A percentile compares a stretch with the other conserved stretches of the same genome.
Evolutionary conservation across 1,140 invertebrate genomes (phyloP).

Genomic region (Penaeus chinensis): DNA sequence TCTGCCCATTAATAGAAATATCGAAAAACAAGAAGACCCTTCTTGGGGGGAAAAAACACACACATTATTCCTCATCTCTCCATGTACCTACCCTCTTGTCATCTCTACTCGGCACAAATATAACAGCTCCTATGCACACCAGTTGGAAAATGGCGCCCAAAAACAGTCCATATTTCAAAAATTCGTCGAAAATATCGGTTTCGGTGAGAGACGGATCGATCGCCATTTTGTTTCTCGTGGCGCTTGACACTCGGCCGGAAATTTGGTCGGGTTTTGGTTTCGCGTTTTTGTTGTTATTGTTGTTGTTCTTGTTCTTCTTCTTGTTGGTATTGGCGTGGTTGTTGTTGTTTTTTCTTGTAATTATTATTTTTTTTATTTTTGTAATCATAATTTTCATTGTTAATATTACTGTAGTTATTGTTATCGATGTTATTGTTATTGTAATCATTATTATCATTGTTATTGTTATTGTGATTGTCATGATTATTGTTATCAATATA

Average conservation of each 20-base stretch:
- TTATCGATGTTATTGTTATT: no score
- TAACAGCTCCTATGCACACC: constrained; percentile 61
- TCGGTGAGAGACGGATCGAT: constrained; percentile 58
- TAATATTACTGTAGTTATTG: no score
- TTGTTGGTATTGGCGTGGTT: no score
- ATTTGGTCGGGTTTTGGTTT: no score
- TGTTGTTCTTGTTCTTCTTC: not conserved
- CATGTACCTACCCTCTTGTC: constrained; percentile 49
- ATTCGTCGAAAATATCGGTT: constrained; percentile 59
- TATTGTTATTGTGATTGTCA: no score
- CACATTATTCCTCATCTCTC: not conserved
- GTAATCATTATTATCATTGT: no score
- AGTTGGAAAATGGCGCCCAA: constrained; percentile 62
- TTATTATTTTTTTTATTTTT: no score
- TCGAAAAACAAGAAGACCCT: not conserved
- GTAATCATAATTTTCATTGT: no score
- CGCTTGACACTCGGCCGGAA: no score
- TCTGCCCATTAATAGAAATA: not conserved
- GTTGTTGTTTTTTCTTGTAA: no score
- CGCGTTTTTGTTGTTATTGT: not conserved
- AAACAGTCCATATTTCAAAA: constrained; percentile 62
- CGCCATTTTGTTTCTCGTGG: constrained; percentile 48
- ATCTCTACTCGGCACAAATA: constrained; percentile 62
- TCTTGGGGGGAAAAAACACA: not conserved
- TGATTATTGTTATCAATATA: no score